phyloP scores from a whole-genome alignment of 1,140 invertebrate species.

The Drosophila novamexicana region DNA sequence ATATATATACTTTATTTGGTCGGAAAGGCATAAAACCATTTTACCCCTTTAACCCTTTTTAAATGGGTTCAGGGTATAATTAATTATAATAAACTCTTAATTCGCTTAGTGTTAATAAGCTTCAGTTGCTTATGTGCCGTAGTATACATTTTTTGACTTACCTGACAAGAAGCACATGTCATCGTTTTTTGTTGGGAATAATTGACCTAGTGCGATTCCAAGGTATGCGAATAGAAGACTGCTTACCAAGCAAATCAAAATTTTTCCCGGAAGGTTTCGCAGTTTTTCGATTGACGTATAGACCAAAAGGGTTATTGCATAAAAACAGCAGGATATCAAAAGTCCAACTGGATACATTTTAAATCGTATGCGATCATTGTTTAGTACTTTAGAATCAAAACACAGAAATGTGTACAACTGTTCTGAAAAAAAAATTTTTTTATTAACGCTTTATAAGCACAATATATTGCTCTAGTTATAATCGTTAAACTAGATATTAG shows the following conservation, averaged over 20 bases:
- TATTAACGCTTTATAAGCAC: neutral
- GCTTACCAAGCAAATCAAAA: constrained; percentile 88
- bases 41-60: too few relatives aligned
- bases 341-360: constrained; percentile 77
- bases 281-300: constrained; percentile 87
- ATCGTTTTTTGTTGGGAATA: constrained; percentile 75
- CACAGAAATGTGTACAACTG: constrained; percentile 77
- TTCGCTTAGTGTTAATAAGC: too few relatives aligned
- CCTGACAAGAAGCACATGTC: constrained; percentile 72
- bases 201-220: constrained; percentile 86
- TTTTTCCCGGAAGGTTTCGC: constrained; percentile 89
- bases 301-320: constrained; percentile 87
- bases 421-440: constrained; percentile 51
- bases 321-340: constrained; percentile 86
- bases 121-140: too few relatives aligned
- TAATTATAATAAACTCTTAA: too few relatives aligned
- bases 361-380: constrained; percentile 70
- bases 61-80: too few relatives aligned
- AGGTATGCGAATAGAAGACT: constrained; percentile 87
- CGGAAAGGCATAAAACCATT: too few relatives aligned
- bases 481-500: neutral
- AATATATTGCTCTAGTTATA: neutral
- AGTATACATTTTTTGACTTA: constrained; percentile 30
- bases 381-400: constrained; percentile 74
- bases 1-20: too few relatives aligned